Evolutionary conservation across 2,113 vertebrate species (phyloP).

Genomic region (Loxodonta africana): DNA sequence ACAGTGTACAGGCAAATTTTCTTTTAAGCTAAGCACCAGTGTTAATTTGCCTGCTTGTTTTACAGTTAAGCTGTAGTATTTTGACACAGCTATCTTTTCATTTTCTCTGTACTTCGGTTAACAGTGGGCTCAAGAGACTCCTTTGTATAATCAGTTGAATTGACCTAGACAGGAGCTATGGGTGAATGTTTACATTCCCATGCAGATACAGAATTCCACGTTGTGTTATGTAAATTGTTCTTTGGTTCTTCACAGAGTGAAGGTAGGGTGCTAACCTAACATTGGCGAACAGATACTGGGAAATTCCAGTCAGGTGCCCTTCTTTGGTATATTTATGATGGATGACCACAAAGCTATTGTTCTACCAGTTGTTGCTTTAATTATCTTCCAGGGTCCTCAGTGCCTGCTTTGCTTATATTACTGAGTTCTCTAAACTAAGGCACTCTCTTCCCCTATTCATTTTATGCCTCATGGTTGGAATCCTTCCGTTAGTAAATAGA

Average conservation of each 20-base stretch:
- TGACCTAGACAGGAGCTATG: slow-evolving; percentile 49
- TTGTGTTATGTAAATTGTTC: slow-evolving; percentile 52
- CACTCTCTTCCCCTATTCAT: slow-evolving; percentile 34
- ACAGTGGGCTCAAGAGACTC: background rate
- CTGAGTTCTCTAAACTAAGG: slow-evolving; percentile 63
- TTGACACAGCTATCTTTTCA: slow-evolving; percentile 46
- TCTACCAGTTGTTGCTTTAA: slow-evolving; percentile 49
- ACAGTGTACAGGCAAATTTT: slow-evolving; percentile 51
- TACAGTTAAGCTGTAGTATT: slow-evolving; percentile 5
- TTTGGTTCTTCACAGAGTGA: slow-evolving; percentile 47
- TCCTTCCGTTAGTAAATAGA: slow-evolving; percentile 47
- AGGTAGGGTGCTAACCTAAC: slow-evolving; percentile 33
- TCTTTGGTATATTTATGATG: slow-evolving; percentile 35
- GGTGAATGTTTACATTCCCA: slow-evolving; percentile 50
- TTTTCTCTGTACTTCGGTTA: slow-evolving; percentile 57
- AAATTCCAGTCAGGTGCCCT: slow-evolving; percentile 28
- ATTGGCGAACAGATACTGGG: slow-evolving; percentile 51
- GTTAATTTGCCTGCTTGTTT: slow-evolving; percentile 31
- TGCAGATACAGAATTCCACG: background rate
- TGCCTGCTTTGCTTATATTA: slow-evolving; percentile 54
- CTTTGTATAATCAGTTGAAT: slow-evolving; percentile 44
- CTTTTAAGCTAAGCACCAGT: slow-evolving; percentile 40
- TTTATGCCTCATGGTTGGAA: slow-evolving; percentile 55
- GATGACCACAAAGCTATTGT: slow-evolving; percentile 43
- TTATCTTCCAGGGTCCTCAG: slow-evolving; percentile 47